phyloP scores from a whole-genome alignment of 2,888 invertebrate genomes.

The Neoascia interrupta region DNA sequence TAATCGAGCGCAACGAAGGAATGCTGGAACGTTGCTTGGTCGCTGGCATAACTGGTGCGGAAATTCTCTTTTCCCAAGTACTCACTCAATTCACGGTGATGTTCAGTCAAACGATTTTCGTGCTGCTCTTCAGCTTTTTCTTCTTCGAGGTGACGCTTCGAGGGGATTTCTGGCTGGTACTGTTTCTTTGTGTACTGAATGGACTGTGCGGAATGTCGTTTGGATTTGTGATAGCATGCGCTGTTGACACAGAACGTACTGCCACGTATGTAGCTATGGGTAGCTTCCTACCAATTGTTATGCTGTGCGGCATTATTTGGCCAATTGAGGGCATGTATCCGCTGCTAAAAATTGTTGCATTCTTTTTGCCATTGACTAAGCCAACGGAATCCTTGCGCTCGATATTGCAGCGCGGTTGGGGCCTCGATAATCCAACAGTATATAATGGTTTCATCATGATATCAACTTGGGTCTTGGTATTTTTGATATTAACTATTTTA shows the following conservation, averaged over 20 bases:
- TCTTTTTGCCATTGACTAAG: slow-evolving; percentile 90
- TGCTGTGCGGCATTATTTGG: slow-evolving; percentile 96
- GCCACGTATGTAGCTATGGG: slow-evolving; percentile 93
- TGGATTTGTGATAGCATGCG: slow-evolving; percentile 90
- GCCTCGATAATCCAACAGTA: slow-evolving; percentile 85
- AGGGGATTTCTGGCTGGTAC: slow-evolving; percentile 88
- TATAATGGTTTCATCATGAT: slow-evolving; percentile 91
- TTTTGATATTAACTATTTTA: slow-evolving; percentile 86
- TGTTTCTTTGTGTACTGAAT: slow-evolving; percentile 87
- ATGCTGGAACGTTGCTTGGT: slow-evolving; percentile 93
- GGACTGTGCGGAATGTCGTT: slow-evolving; percentile 97
- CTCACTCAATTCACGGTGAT: slow-evolving; percentile 93
- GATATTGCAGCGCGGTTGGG: slow-evolving; percentile 92
- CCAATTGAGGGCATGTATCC: slow-evolving; percentile 95
- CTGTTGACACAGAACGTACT: slow-evolving; percentile 90
- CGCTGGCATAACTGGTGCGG: slow-evolving; percentile 88
- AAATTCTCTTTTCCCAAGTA: slow-evolving; percentile 93
- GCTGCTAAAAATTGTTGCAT: slow-evolving; percentile 85
- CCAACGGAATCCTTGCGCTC: slow-evolving; percentile 93
- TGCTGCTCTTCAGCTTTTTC: slow-evolving; percentile 88
- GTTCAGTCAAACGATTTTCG: slow-evolving; percentile 89
- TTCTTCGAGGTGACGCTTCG: slow-evolving; percentile 88
- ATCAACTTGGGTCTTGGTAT: slow-evolving; percentile 88
- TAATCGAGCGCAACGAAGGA: slow-evolving; percentile 93
- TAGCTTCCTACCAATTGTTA: slow-evolving; percentile 90